Conservation (phyloP, 1,140 invertebrate genomes). For the Drosophila chauvacae region DNA sequence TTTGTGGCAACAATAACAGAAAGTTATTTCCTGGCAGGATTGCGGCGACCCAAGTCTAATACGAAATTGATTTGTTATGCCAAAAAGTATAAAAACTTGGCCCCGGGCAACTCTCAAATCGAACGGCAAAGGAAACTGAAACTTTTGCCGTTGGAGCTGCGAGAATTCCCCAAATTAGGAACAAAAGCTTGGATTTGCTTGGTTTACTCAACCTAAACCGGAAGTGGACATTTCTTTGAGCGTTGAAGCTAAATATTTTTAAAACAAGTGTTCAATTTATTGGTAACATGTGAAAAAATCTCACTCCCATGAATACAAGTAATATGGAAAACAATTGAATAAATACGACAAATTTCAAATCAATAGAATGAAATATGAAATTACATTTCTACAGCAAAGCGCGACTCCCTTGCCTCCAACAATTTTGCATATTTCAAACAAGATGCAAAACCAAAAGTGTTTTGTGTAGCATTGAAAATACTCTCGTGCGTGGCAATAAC, state of each 20-base stretch:
- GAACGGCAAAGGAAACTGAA: constrained; percentile 39
- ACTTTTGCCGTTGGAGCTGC: constrained; percentile 13
- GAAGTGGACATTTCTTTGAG: constrained; percentile 40
- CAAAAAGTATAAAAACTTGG: constrained; percentile 53
- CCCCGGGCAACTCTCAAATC: constrained; percentile 37
- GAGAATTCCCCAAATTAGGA: constrained; percentile 53
- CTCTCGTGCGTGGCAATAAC: constrained; percentile 7
- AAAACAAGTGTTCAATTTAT: constrained; percentile 10
- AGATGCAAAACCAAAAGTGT: constrained; percentile 6
- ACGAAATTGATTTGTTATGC: constrained; percentile 71
- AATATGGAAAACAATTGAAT: background rate
- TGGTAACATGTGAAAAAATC: background rate
- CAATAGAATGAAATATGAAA: constrained; percentile 3
- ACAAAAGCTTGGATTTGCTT: constrained; percentile 44
- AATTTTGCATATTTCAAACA: constrained; percentile 23
- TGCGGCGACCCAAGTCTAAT: constrained; percentile 47
- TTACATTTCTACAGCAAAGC: constrained; percentile 20
- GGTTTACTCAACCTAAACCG: constrained; percentile 22
- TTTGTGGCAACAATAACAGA: constrained; percentile 67
- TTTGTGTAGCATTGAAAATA: constrained; percentile 11
- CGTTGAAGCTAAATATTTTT: background rate
- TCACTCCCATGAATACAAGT: background rate
- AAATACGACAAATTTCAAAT: constrained; percentile 4
- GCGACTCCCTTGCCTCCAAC: background rate
- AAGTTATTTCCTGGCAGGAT: constrained; percentile 61